A percentile compares a stretch with the other conserved stretches of the same genome.
Conservation (phyloP, 2,797 vertebrate species). For the Macroramphosus scolopax region DNA sequence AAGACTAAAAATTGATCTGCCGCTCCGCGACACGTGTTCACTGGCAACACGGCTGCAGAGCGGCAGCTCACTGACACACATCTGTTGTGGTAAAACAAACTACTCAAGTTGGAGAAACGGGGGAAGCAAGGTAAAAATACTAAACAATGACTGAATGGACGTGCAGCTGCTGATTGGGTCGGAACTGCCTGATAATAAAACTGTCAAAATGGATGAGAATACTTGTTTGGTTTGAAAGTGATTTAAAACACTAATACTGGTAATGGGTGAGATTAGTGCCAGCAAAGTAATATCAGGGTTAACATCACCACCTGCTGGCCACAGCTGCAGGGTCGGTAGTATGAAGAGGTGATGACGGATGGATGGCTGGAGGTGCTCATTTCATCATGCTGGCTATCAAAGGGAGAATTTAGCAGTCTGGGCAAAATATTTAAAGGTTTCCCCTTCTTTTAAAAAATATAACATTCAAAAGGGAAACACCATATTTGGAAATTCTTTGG, state of each 20-base stretch:
- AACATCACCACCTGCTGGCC: too few relatives aligned
- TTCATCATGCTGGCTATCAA: conserved; percentile 1
- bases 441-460: conserved; percentile 2
- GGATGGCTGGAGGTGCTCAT: background rate
- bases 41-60: conserved; percentile 8
- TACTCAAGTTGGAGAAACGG: conserved; percentile 12
- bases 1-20: too few relatives aligned
- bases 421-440: conserved; percentile 8
- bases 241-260: too few relatives aligned
- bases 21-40: conserved; percentile 18
- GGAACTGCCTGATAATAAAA: conserved; percentile 42
- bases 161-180: conserved; percentile 29
- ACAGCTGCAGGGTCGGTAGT: too few relatives aligned
- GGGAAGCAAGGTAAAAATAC: conserved; percentile 8
- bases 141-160: conserved; percentile 8
- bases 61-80: conserved; percentile 17
- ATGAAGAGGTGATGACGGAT: too few relatives aligned
- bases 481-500: conserved; percentile 47
- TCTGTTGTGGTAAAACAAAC: conserved; percentile 26
- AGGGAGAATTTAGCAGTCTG: background rate
- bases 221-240: conserved; percentile 15
- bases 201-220: conserved; percentile 9
- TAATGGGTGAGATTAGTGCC: background rate
- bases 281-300: too few relatives aligned
- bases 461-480: conserved; percentile 6